Evolutionary conservation across 2,888 invertebrate genomes (phyloP).

Genomic region (Athalia cordata): DNA sequence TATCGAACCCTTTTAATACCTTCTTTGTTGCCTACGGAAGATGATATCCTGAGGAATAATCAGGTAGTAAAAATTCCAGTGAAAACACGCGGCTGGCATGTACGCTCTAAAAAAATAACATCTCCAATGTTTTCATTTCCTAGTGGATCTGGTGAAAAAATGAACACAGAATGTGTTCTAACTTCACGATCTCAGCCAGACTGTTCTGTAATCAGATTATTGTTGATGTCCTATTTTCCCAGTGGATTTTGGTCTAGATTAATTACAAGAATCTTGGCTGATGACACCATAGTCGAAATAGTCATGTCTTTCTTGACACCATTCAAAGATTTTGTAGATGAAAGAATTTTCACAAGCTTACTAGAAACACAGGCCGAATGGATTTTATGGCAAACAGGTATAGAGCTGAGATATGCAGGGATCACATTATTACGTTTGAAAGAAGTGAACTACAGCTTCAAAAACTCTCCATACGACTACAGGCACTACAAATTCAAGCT

Average conservation of each 20-base stretch:
- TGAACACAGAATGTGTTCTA: constrained; percentile 70
- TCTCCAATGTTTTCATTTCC: constrained; percentile 70
- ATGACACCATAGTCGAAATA: constrained; percentile 87
- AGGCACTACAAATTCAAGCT: constrained; percentile 80
- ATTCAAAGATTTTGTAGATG: constrained; percentile 82
- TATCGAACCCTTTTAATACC: constrained; percentile 92
- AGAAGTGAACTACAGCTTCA: constrained; percentile 81
- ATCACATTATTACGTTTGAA: constrained; percentile 87
- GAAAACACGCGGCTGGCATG: constrained; percentile 81
- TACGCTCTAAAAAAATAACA: constrained; percentile 77
- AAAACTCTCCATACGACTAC: constrained; percentile 76
- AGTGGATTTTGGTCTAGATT: constrained; percentile 98
- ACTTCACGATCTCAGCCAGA: constrained; percentile 76
- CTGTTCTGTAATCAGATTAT: constrained; percentile 82
- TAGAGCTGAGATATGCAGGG: constrained; percentile 90
- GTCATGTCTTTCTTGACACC: constrained; percentile 84
- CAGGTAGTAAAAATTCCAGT: constrained; percentile 76
- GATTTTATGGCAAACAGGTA: constrained; percentile 95
- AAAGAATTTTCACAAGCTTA: constrained; percentile 78
- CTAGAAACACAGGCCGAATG: constrained; percentile 88
- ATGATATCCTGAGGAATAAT: constrained; percentile 76
- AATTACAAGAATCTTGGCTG: constrained; percentile 93
- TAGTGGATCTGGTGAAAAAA: constrained; percentile 55
- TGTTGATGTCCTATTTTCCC: constrained; percentile 97
- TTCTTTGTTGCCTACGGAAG: constrained; percentile 88